Evolutionary conservation across 2,888 invertebrate genomes (phyloP).

Genomic region (Epinotia ramella): DNA sequence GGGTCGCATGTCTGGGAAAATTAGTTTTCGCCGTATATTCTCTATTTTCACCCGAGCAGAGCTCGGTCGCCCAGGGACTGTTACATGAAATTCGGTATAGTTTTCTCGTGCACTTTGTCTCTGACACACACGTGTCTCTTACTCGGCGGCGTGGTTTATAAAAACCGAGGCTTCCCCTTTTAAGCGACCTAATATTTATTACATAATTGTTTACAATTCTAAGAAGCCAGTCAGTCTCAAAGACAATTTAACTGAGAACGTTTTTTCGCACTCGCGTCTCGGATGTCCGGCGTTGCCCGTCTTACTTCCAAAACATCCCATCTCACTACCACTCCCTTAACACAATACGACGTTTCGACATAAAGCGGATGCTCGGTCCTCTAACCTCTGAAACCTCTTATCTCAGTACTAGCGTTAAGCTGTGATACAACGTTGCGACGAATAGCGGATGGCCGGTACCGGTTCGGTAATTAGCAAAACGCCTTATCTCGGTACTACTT

Average conservation of each 20-base stretch:
- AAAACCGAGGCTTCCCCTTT: too few relatives aligned
- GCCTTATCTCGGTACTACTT: neutral
- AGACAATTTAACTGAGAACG: neutral
- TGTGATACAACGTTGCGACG: neutral
- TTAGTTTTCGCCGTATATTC: too few relatives aligned
- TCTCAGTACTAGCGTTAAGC: neutral
- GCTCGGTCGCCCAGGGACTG: too few relatives aligned
- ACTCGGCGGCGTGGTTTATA: too few relatives aligned
- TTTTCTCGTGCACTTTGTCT: too few relatives aligned
- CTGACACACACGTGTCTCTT: too few relatives aligned
- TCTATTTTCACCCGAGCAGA: too few relatives aligned
- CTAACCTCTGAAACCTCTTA: neutral
- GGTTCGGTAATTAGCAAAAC: neutral
- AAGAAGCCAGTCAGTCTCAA: neutral
- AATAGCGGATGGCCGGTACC: neutral
- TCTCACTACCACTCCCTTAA: neutral
- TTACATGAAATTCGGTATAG: too few relatives aligned
- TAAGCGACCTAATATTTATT: neutral
- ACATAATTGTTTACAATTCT: neutral
- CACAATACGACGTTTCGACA: neutral
- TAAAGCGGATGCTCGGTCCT: neutral
- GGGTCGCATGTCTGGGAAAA: too few relatives aligned
- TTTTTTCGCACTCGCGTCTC: slow-evolving; percentile 11
- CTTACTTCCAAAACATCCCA: neutral
- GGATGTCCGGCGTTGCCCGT: slow-evolving; percentile 7